Percentiles rank a stretch among this genome's conserved stretches.
phyloP scores from a whole-genome alignment of 2,888 invertebrate genomes.

The Megamerina dolium region DNA sequence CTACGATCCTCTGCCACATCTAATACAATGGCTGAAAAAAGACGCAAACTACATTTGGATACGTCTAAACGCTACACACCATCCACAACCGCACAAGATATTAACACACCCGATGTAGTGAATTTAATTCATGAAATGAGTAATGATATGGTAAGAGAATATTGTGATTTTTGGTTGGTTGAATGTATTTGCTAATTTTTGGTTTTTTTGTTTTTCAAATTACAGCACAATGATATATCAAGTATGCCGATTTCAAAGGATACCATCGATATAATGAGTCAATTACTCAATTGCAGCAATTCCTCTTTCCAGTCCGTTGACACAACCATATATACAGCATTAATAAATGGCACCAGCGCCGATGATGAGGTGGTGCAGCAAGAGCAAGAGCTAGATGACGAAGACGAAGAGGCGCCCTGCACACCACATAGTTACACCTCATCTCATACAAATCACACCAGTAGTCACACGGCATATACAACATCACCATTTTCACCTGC shows the following conservation, averaged over 20 bases:
- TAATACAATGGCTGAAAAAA: conserved; percentile 21
- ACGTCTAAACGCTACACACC: conserved; percentile 13
- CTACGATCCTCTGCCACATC: conserved; percentile 9
- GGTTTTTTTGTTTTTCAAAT: too few species aligned
- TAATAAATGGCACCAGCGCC: conserved; percentile 3
- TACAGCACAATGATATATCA: too few species aligned
- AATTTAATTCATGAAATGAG: conserved; percentile 18
- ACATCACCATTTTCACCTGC: conserved; percentile 35
- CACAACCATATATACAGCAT: not conserved
- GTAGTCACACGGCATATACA: conserved; percentile 20
- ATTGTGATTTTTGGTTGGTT: too few species aligned
- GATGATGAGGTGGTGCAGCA: too few species aligned
- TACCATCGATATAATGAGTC: not conserved
- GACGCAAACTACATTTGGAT: conserved; percentile 20
- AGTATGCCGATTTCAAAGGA: not conserved
- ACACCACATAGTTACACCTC: conserved; percentile 34
- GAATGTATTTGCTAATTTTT: too few species aligned
- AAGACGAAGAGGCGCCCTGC: conserved; percentile 19
- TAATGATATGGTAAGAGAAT: conserved; percentile 13
- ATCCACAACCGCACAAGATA: conserved; percentile 5
- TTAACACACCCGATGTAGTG: conserved; percentile 28
- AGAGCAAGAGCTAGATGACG: not conserved
- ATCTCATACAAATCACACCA: conserved; percentile 25
- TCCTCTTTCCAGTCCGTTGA: conserved; percentile 1
- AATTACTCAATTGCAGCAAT: conserved; percentile 1